These are phyloP conservation scores for Timandra comae DNA, from an alignment of 2,888 invertebrate species.

Conservation along the genomic window DNA sequence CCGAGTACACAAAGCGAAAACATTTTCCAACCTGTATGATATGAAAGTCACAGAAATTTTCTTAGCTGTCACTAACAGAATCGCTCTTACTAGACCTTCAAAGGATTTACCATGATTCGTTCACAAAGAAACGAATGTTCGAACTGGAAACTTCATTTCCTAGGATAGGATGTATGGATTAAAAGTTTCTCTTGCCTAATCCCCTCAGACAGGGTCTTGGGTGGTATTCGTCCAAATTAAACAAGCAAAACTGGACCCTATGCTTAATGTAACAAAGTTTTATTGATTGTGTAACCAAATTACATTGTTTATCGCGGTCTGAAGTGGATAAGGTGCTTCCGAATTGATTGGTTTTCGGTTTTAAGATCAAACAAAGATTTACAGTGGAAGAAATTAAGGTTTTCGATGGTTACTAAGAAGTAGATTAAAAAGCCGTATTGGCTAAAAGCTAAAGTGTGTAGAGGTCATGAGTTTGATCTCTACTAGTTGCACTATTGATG, in stretches of 20 bases:
- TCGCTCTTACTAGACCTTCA: not conserved
- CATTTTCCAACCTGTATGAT: slow-evolving; percentile 21
- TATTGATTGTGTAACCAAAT: too few species aligned
- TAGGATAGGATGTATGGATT: slow-evolving; percentile 66
- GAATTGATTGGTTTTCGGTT: too few species aligned
- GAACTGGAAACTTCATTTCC: slow-evolving; percentile 67
- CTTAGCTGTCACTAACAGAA: slow-evolving; percentile 5
- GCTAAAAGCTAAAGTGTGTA: too few species aligned
- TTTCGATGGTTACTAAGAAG: too few species aligned
- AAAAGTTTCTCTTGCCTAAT: slow-evolving; percentile 58
- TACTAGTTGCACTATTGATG: too few species aligned
- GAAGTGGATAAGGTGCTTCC: too few species aligned
- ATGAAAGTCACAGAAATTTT: slow-evolving; percentile 9
- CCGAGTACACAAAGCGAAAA: slow-evolving; percentile 6
- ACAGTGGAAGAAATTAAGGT: too few species aligned
- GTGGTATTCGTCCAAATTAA: slow-evolving; percentile 3
- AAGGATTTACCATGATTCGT: slow-evolving; percentile 3
- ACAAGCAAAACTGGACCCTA: slow-evolving; percentile 4
- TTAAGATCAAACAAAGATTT: too few species aligned
- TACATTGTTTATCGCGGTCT: not conserved
- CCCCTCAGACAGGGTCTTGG: slow-evolving; percentile 11
- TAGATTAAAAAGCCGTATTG: too few species aligned
- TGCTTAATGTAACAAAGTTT: too few species aligned
- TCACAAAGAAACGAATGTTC: slow-evolving; percentile 17
- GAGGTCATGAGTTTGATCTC: too few species aligned